phyloP scores from a whole-genome alignment of 2,797 vertebrate species.

The Sebastes itinus region DNA sequence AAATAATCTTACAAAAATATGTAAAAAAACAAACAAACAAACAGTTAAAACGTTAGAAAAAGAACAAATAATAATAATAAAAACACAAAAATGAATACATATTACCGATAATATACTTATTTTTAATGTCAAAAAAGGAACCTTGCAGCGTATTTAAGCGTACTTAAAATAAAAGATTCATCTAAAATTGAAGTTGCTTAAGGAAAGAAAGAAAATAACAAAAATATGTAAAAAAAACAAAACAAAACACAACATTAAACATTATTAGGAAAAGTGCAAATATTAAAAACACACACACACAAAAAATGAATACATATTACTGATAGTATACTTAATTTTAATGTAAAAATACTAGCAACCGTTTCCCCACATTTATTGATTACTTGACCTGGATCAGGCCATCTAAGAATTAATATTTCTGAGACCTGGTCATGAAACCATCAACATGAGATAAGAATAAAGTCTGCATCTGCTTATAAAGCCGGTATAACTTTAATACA shows the following conservation, averaged over 20 bases:
- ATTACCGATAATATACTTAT: too few species aligned
- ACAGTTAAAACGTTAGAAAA: background rate
- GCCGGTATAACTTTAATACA: background rate
- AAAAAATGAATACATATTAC: background rate
- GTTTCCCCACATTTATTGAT: background rate
- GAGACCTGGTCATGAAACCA: background rate
- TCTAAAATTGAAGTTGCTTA: rapidly evolving
- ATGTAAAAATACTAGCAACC: too few species aligned
- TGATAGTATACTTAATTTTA: background rate
- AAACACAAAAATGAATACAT: background rate
- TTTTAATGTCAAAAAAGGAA: too few species aligned
- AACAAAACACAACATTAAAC: background rate
- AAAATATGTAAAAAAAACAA: background rate
- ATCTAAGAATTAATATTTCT: background rate
- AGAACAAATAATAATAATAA: background rate
- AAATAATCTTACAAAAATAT: too few species aligned
- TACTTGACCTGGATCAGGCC: background rate
- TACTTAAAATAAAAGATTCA: too few species aligned
- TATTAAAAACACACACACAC: background rate
- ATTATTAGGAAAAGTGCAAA: background rate
- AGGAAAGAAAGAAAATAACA: background rate
- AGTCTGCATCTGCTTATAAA: background rate
- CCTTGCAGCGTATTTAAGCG: too few species aligned
- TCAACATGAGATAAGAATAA: background rate
- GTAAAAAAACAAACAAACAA: background rate